A percentile compares a stretch with the other conserved stretches of the same genome.
phyloP scores from a whole-genome alignment of 2,888 invertebrate species.

The Schizotus pectinicornis region DNA sequence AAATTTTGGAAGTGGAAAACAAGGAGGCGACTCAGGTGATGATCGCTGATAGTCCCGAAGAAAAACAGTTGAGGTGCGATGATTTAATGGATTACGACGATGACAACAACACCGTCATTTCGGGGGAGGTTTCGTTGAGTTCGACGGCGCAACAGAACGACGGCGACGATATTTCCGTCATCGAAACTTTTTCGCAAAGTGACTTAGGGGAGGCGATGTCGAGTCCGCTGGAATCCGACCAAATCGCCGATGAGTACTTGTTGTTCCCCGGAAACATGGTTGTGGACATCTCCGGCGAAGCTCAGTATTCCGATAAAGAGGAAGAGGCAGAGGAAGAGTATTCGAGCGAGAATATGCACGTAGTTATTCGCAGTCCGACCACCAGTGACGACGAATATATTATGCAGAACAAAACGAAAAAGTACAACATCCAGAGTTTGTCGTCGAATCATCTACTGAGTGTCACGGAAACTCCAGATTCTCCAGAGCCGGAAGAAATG shows the following conservation, averaged over 20 bases:
- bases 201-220: constrained; percentile 66
- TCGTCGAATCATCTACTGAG: constrained; percentile 57
- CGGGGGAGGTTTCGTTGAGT: constrained; percentile 65
- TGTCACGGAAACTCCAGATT: constrained; percentile 61
- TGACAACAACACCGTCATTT: constrained; percentile 64
- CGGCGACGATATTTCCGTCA: constrained; percentile 65
- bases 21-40: constrained; percentile 43
- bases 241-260: constrained; percentile 67
- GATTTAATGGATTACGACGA: constrained; percentile 67
- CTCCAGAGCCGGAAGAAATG: constrained; percentile 62
- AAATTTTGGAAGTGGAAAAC: constrained; percentile 38
- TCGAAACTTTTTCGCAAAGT: constrained; percentile 63
- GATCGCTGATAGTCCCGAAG: constrained; percentile 47
- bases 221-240: constrained; percentile 65
- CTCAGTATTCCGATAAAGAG: constrained; percentile 63
- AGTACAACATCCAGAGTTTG: constrained; percentile 53
- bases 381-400: constrained; percentile 57
- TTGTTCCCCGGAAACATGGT: constrained; percentile 69
- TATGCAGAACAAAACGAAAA: constrained; percentile 54
- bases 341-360: constrained; percentile 46
- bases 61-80: constrained; percentile 59
- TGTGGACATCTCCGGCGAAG: constrained; percentile 64
- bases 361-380: constrained; percentile 57
- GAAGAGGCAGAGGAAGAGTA: constrained; percentile 53
- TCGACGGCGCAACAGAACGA: constrained; percentile 66